phyloP scores from a whole-genome alignment of 2,797 vertebrate genomes.

The Molossus molossus region DNA sequence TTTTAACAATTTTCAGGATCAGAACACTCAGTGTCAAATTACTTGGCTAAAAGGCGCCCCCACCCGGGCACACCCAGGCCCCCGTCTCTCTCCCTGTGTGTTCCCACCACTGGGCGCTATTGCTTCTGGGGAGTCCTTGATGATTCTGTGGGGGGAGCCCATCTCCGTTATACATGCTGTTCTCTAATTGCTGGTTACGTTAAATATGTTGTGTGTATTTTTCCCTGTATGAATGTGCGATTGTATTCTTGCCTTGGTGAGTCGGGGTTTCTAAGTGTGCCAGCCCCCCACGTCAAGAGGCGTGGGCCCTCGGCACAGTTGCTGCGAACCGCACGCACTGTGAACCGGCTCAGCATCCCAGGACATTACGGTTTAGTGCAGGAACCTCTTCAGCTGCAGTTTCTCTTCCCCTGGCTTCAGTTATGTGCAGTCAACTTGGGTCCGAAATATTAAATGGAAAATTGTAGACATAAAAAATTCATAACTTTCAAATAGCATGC shows the following conservation, averaged over 20 bases:
- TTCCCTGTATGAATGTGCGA: fast-evolving
- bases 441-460: background rate
- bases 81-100: fast-evolving
- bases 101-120: background rate
- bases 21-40: background rate
- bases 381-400: background rate
- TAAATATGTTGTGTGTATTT: fast-evolving
- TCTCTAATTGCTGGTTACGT: background rate
- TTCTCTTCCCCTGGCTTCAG: background rate
- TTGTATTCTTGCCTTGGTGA: background rate
- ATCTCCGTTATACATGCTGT: fast-evolving
- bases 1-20: background rate
- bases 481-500: background rate
- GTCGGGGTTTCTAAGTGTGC: too few species aligned
- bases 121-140: background rate
- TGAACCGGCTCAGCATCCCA: fast-evolving
- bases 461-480: background rate
- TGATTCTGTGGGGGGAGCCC: background rate
- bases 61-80: fast-evolving
- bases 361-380: fast-evolving
- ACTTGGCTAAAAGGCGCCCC: background rate
- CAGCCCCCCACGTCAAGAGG: background rate
- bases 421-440: background rate
- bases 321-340: background rate
- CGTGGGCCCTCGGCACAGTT: fast-evolving